Evolutionary conservation across 1,140 invertebrate genomes (phyloP), one percentile per base, ranked within the genome.

Genomic region (Hypothenemus hampei): DNA sequence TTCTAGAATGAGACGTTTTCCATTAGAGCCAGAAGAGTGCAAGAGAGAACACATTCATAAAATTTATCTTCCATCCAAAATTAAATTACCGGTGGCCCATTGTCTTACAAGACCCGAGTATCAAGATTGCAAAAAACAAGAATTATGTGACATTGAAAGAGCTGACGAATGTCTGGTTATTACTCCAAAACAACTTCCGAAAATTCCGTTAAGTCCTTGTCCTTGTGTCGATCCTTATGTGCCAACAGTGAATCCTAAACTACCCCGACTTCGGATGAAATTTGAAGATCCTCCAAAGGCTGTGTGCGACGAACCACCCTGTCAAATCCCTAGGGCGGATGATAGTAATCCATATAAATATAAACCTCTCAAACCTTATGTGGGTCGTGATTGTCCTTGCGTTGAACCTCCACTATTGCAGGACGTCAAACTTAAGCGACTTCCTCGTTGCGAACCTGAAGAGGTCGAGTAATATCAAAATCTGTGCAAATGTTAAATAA

Each of bases 401-500:
- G 26, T 59, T 10, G 57, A 61, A 47, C 59, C 52, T 1, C 62
- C 57, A 15, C 54, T 26, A 6, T 52, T 50, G 56, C 36, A 5
- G 4, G 37, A 43, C 20, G 56, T 36, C 19, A 48, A 54, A 37
- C 43, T 54, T 5, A 54, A 44, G 22, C 11, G 56, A 40, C 46
- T 58, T 1, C 48, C 57, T 13, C 58, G 55, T 24, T 63, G 61
- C 37, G 13, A 23, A 6, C 49, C 53, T 4, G 57, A 57, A 26
- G 59, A 64, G 23, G 49, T 46, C n/a, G n/a, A n/a, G n/a, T n/a
- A n/a, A n/a, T n/a, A n/a, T n/a, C n/a, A n/a, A n/a, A n/a, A n/a
- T n/a, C n/a, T n/a, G n/a, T n/a, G n/a, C n/a, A n/a, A n/a, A n/a
- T n/a, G n/a, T n/a, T n/a, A 13, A 51, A 21, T 37, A 40, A 39